phyloP scores from a whole-genome alignment of 1,140 invertebrate species.

The Drosophila sp. region DNA sequence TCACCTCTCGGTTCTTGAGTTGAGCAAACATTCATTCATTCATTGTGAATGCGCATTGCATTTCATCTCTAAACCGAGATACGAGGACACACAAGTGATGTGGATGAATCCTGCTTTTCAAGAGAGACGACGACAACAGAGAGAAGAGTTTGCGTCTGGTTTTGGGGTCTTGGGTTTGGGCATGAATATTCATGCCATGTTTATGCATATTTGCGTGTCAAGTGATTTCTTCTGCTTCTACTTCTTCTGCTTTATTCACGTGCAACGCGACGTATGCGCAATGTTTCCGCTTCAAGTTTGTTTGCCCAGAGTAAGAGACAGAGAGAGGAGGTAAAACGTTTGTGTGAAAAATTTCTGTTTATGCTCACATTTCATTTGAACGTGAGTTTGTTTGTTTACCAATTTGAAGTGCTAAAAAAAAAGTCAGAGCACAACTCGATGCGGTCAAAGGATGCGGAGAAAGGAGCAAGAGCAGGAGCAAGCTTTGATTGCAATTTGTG shows the following conservation, averaged over 20 bases:
- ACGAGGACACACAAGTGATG: slow-evolving; percentile 47
- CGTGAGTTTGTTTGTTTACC: slow-evolving; percentile 78
- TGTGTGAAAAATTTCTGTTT: slow-evolving; percentile 79
- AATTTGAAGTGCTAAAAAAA: slow-evolving; percentile 72
- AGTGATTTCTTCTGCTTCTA: slow-evolving; percentile 59
- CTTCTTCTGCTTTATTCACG: slow-evolving; percentile 17
- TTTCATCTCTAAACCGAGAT: slow-evolving; percentile 82
- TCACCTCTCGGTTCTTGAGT: slow-evolving; percentile 32
- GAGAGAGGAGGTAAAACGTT: slow-evolving; percentile 22
- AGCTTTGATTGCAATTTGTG: slow-evolving; percentile 75
- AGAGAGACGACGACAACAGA: slow-evolving; percentile 26
- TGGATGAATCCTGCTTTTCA: slow-evolving; percentile 59
- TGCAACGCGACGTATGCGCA: slow-evolving; percentile 66
- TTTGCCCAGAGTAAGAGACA: slow-evolving; percentile 50
- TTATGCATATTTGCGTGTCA: slow-evolving; percentile 82
- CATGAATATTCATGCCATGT: slow-evolving; percentile 81
- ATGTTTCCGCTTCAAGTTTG: slow-evolving; percentile 73
- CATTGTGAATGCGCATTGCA: slow-evolving; percentile 79
- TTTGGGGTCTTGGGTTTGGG: slow-evolving; percentile 1
- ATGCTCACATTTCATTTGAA: slow-evolving; percentile 79
- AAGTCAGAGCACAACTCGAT: slow-evolving; percentile 17
- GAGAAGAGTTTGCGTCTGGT: slow-evolving; percentile 47
- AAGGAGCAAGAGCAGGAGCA: slow-evolving; percentile 26
- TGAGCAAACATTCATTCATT: slow-evolving; percentile 61
- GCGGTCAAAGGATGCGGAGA: slow-evolving; percentile 6